Percentiles rank a stretch among this genome's conserved stretches.
These are phyloP conservation scores for Drosophila anomalata DNA, from an alignment of 2,888 invertebrate genomes.

Conservation along the genomic window DNA sequence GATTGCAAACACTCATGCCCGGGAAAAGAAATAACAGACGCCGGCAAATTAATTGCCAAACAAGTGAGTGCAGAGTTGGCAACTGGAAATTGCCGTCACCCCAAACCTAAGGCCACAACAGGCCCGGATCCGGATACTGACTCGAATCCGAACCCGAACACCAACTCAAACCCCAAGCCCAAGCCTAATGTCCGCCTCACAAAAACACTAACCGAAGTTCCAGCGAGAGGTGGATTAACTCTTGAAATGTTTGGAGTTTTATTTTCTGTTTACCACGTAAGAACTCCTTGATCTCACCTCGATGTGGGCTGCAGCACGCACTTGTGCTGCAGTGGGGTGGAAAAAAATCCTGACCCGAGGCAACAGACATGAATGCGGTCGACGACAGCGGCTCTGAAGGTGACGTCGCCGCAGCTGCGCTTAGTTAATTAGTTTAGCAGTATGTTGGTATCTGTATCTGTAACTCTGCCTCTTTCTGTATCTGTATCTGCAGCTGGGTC, in stretches of 20 bases:
- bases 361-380: constrained; percentile 47
- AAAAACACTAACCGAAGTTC: constrained; percentile 32
- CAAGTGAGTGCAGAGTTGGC: constrained; percentile 76
- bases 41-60: constrained; percentile 77
- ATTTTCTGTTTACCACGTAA: neutral
- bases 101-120: constrained; percentile 28
- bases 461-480: constrained; percentile 16
- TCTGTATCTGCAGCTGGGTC: constrained; percentile 11
- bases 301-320: constrained; percentile 62
- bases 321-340: constrained; percentile 56
- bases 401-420: constrained; percentile 60
- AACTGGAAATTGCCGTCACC: constrained; percentile 66
- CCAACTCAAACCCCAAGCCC: neutral
- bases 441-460: constrained; percentile 39
- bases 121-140: constrained; percentile 14
- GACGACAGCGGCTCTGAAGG: constrained; percentile 41
- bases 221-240: neutral
- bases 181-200: constrained; percentile 57
- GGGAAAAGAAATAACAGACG: constrained; percentile 72
- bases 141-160: neutral
- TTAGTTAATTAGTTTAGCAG: constrained; percentile 77
- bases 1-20: constrained; percentile 80
- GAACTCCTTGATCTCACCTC: neutral
- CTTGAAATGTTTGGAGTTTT: neutral
- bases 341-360: constrained; percentile 60